These are phyloP conservation scores for Rhabdomys dilectus DNA, from an alignment of 2,113 vertebrate genomes.

Conservation along the genomic window DNA sequence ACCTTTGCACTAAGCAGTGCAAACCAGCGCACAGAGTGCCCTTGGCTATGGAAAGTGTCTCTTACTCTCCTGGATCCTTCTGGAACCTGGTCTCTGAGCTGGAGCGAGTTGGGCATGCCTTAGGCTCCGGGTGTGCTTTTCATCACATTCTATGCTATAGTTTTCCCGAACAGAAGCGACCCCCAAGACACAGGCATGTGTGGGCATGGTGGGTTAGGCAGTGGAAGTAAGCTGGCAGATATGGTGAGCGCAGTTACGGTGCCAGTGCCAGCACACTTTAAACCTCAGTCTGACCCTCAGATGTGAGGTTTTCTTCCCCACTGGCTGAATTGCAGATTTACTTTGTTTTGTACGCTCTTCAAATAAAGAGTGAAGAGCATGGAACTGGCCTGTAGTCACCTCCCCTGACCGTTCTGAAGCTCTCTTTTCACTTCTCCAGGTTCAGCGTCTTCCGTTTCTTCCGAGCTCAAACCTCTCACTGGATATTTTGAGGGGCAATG, in stretches of 20 bases:
- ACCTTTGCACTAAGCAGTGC: neutral
- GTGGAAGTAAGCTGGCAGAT: neutral
- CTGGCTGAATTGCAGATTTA: neutral
- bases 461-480: constrained; percentile 95
- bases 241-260: neutral
- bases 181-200: neutral
- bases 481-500: constrained; percentile 93
- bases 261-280: neutral
- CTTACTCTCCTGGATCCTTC: neutral
- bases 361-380: neutral
- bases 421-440: constrained; percentile 84
- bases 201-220: neutral
- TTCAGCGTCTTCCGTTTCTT: constrained; percentile 96
- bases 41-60: neutral
- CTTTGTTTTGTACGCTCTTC: constrained; percentile 45
- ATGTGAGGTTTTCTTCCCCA: neutral
- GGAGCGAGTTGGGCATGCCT: neutral
- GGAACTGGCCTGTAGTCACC: neutral
- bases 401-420: neutral
- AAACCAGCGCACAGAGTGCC: neutral
- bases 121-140: neutral
- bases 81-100: neutral
- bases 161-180: neutral
- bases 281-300: constrained; percentile 24
- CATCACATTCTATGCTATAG: neutral